Percentiles rank a stretch among this genome's conserved stretches.
phyloP scores from a whole-genome alignment of 2,888 invertebrate species.

The Dexiosoma caninum region DNA sequence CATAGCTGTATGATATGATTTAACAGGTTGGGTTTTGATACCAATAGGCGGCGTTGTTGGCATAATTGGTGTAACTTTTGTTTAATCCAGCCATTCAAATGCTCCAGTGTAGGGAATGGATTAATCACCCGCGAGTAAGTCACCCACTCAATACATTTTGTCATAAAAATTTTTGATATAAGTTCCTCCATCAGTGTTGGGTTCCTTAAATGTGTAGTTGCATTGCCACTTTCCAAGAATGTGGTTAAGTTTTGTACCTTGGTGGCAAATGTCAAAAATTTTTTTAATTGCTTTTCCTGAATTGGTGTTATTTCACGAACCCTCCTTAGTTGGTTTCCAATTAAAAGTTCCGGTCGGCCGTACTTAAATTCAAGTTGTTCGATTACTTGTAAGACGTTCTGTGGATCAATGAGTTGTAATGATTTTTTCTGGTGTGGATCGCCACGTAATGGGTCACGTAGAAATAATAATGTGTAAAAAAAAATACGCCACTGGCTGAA shows the following conservation, averaged over 20 bases:
- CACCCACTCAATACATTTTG: background rate
- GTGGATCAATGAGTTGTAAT: too few species aligned
- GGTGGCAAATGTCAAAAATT: background rate
- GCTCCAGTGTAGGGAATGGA: conserved; percentile 6
- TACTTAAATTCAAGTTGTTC: conserved; percentile 1
- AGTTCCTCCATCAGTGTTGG: conserved; percentile 5
- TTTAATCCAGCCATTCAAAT: background rate
- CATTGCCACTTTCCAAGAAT: background rate
- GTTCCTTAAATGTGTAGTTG: background rate
- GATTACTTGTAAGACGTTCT: background rate
- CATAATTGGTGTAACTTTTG: background rate
- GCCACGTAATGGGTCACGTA: too few species aligned
- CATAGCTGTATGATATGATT: background rate
- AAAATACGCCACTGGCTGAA: too few species aligned
- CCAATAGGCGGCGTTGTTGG: background rate
- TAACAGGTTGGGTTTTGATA: background rate
- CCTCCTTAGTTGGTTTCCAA: background rate
- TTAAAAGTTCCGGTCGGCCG: background rate
- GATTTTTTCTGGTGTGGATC: too few species aligned
- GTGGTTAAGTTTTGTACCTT: background rate
- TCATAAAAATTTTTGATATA: background rate
- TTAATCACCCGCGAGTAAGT: background rate
- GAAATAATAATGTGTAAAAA: too few species aligned
- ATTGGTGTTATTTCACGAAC: background rate
- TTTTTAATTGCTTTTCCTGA: background rate